Base-by-base conservation (phyloP, 2,888 invertebrate genomes). In the Andricus curvator region DNA sequence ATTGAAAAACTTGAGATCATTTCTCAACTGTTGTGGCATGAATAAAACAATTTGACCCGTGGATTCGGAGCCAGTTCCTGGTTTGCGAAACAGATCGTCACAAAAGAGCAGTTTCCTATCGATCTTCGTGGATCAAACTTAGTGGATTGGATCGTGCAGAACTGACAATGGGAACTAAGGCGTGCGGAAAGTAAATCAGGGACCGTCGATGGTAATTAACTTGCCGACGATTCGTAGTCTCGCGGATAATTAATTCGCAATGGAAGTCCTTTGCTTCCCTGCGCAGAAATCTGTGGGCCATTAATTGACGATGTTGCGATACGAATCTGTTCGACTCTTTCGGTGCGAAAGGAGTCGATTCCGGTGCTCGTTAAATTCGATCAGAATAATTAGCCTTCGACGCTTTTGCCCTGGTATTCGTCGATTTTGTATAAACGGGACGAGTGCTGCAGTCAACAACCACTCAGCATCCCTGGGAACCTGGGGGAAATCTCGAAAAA, bases 41-140 rank as follows among this genome's bases (percentile, higher is more conserved):
- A 33, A 37, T 66, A 37, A 41, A 67, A 22, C 1, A 37, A 67
- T n/a, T 67, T 22, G 67, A 67, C 41, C 41, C 11, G 22, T 37
- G 41, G 15, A 67, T 41, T 67, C 1, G n/a, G 4, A 22, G 33
- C 37, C 20, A 70, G 48, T 70, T 44, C 48, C 17, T 48, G 33
- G 74, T 60, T 74, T 74, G 33, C 56, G 74, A 74, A 56, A 74
- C 33, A 37, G 13, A 67, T 67, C 41, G 67, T 37, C 51, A 74
- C n/a, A 74, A 25, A 4, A 29, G 29, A 70, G 29, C 56, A 33
- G 48, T 74, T 74, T 56, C 51, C n/a, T 74, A 74, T 74, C 74
- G 74, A 74, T 74, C 56, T 15, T 74, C 74, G 74, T 37, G 56
- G 74, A 74, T 74, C 74, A 56, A 74, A 56, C 51, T 56, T 74